Conservation (phyloP, 2,888 invertebrate species). For the Drosophila algonquin region DNA sequence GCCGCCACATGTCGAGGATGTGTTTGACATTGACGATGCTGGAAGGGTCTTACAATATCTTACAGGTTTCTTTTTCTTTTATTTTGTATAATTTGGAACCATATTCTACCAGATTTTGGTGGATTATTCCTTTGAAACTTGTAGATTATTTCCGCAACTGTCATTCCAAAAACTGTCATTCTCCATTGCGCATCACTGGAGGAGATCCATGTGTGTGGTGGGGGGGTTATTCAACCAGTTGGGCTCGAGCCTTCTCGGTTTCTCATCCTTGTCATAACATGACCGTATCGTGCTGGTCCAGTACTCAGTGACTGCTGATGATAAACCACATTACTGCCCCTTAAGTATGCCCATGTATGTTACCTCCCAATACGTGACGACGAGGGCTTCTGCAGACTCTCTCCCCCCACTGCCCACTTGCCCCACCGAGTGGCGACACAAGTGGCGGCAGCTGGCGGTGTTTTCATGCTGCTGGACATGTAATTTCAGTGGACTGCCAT, state of each 20-base stretch:
- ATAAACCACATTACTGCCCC: constrained; percentile 79
- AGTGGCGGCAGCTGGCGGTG: constrained; percentile 41
- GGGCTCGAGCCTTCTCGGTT: constrained; percentile 24
- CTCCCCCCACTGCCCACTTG: constrained; percentile 13
- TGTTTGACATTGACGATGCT: not conserved
- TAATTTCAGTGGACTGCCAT: constrained; percentile 74
- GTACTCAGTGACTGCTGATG: constrained; percentile 52
- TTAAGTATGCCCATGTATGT: constrained; percentile 75
- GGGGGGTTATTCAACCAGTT: constrained; percentile 20
- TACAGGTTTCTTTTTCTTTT: too few species aligned
- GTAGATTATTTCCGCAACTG: too few species aligned
- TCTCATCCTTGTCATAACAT: constrained; percentile 51
- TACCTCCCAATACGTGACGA: constrained; percentile 70
- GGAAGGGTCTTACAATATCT: too few species aligned
- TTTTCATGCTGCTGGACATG: constrained; percentile 42
- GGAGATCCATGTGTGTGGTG: not conserved
- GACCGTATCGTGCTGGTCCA: constrained; percentile 39
- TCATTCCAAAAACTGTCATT: too few species aligned
- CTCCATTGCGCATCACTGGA: constrained; percentile 23
- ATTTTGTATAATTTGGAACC: too few species aligned
- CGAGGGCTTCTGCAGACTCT: constrained; percentile 49
- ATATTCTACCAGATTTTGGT: too few species aligned
- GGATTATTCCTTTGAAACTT: too few species aligned
- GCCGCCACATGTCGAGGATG: constrained; percentile 1
- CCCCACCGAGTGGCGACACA: constrained; percentile 25